These are phyloP conservation scores for Harpagus bidentatus DNA, from an alignment of 2,113 vertebrate genomes.

Conservation along the genomic window DNA sequence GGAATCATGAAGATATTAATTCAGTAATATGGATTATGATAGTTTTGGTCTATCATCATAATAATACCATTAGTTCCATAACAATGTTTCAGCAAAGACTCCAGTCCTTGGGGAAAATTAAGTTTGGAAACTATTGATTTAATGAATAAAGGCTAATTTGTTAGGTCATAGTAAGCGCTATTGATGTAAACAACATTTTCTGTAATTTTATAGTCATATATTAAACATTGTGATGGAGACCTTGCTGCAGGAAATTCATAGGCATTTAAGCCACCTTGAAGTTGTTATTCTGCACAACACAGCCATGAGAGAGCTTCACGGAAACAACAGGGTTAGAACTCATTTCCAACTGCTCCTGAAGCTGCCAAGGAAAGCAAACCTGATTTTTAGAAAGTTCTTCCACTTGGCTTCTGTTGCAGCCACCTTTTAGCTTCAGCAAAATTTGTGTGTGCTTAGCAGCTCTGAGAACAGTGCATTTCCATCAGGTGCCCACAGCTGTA, in stretches of 20 bases:
- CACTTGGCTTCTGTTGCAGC: background rate
- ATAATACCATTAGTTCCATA: background rate
- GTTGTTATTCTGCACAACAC: background rate
- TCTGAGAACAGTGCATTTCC: background rate
- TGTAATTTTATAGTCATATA: background rate
- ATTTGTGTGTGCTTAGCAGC: background rate
- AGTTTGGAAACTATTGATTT: background rate
- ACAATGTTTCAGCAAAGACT: background rate
- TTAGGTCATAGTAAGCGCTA: background rate
- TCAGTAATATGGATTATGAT: background rate
- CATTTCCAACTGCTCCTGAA: background rate
- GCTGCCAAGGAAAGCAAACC: background rate
- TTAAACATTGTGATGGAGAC: background rate
- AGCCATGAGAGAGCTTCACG: background rate
- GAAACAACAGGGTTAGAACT: background rate
- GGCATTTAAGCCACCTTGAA: background rate
- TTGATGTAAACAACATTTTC: background rate
- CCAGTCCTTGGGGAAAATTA: background rate
- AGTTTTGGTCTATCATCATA: background rate
- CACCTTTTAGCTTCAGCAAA: background rate
- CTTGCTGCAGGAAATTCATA: background rate
- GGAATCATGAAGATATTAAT: background rate
- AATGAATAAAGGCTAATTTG: background rate
- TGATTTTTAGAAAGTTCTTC: background rate
- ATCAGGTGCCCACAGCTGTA: background rate